phyloP scores from a whole-genome alignment of 2,113 vertebrate species.

The Corythaixoides concolor region DNA sequence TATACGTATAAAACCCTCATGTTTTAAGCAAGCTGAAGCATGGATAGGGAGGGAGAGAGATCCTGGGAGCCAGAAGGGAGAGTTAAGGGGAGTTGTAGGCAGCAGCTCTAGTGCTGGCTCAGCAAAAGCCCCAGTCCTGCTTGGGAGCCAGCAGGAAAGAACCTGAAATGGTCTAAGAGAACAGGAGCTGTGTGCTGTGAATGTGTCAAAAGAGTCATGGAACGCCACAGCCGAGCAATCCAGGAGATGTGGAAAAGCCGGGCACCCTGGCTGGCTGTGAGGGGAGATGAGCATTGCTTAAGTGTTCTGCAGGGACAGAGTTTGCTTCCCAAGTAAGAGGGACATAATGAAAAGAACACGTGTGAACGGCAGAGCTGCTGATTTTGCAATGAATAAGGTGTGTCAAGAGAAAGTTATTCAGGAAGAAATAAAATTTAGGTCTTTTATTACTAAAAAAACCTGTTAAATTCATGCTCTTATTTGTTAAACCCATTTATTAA shows the following conservation, averaged over 20 bases:
- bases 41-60: neutral
- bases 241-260: neutral
- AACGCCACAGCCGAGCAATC: neutral
- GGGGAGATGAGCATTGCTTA: neutral
- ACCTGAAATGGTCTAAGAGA: neutral
- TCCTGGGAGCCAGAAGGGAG: neutral
- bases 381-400: neutral
- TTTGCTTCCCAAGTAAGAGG: neutral
- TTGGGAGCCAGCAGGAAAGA: neutral
- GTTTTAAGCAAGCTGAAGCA: neutral
- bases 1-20: fast-evolving
- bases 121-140: neutral
- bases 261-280: neutral
- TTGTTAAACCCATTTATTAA: constrained; percentile 21
- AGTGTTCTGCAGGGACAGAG: neutral
- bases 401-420: neutral
- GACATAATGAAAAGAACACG: neutral
- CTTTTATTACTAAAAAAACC: neutral
- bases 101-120: neutral
- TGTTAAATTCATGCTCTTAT: neutral
- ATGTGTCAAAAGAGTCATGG: fast-evolving
- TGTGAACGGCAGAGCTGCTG: neutral
- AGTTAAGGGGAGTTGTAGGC: neutral
- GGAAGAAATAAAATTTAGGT: neutral
- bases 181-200: neutral